A percentile compares a stretch with the other conserved stretches of the same genome.
Evolutionary conservation across 2,888 invertebrate species (phyloP).

Genomic region (Scaptodrosophila latifasciaeformis): DNA sequence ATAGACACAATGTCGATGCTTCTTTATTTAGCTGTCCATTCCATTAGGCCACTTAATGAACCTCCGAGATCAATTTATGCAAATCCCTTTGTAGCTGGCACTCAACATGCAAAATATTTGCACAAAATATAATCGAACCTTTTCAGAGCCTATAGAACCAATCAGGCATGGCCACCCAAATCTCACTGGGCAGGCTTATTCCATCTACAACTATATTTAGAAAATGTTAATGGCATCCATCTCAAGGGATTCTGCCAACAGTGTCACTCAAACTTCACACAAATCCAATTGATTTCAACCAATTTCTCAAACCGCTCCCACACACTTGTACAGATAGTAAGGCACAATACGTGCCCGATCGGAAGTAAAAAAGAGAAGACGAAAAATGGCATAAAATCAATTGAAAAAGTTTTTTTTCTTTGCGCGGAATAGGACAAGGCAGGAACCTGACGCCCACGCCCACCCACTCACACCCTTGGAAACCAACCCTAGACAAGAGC

Average conservation of each 20-base stretch:
- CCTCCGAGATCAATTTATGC: slow-evolving; percentile 44
- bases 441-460: slow-evolving; percentile 30
- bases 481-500: not conserved
- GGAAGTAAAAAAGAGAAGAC: slow-evolving; percentile 44
- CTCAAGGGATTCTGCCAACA: slow-evolving; percentile 2
- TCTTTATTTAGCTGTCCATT: too few species aligned
- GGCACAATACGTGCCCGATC: slow-evolving; percentile 42
- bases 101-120: slow-evolving; percentile 33
- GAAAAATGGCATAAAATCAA: slow-evolving; percentile 63
- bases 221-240: slow-evolving; percentile 40
- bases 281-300: slow-evolving; percentile 69
- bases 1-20: too few species aligned
- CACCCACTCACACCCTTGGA: slow-evolving; percentile 3
- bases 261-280: slow-evolving; percentile 49
- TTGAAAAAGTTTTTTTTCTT: slow-evolving; percentile 57
- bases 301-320: slow-evolving; percentile 46
- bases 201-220: slow-evolving; percentile 33
- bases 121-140: too few species aligned
- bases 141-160: slow-evolving; percentile 36
- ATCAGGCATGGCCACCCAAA: not conserved
- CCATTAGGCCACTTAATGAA: too few species aligned
- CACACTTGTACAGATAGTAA: slow-evolving; percentile 2
- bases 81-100: slow-evolving; percentile 27
- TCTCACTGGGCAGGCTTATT: too few species aligned
- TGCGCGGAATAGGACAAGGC: too few species aligned